These are phyloP conservation scores for Phoxinus phoxinus DNA, from an alignment of 2,113 vertebrate genomes.

Conservation along the genomic window DNA sequence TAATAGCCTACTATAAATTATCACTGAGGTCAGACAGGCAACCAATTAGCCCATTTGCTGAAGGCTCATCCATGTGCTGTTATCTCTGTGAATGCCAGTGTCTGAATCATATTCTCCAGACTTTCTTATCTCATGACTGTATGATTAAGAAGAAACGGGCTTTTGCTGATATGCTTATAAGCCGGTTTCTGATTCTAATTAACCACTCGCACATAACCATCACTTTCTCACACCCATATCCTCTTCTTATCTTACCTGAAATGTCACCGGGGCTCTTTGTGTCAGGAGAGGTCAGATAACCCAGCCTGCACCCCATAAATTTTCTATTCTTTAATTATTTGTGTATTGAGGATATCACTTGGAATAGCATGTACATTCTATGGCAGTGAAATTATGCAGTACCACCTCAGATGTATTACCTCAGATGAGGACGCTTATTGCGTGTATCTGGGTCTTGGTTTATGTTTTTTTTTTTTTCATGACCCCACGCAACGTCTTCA, in stretches of 20 bases:
- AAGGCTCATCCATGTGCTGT: background rate
- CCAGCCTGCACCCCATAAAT: background rate
- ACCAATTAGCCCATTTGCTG: background rate
- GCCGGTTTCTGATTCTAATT: background rate
- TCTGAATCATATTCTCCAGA: constrained; percentile 27
- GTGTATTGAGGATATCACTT: background rate
- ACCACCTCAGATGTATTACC: background rate
- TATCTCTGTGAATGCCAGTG: constrained; percentile 47
- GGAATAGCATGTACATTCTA: background rate
- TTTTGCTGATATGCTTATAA: constrained; percentile 21
- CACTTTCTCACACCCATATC: background rate
- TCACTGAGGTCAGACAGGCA: background rate
- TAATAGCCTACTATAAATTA: background rate
- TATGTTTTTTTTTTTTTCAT: background rate
- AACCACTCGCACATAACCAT: constrained; percentile 6
- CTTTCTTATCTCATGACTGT: constrained; percentile 31
- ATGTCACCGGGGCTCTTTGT: constrained; percentile 7
- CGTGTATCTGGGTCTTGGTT: background rate
- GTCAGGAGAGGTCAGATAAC: background rate
- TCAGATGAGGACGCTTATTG: background rate
- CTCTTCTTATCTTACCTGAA: constrained; percentile 46
- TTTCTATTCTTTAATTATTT: background rate
- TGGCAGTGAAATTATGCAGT: background rate
- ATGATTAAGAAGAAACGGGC: background rate
- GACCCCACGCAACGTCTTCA: background rate